Percentiles rank a stretch among this genome's conserved stretches.
Evolutionary conservation across 2,113 vertebrate species (phyloP).

Genomic region (Alouatta palliata): DNA sequence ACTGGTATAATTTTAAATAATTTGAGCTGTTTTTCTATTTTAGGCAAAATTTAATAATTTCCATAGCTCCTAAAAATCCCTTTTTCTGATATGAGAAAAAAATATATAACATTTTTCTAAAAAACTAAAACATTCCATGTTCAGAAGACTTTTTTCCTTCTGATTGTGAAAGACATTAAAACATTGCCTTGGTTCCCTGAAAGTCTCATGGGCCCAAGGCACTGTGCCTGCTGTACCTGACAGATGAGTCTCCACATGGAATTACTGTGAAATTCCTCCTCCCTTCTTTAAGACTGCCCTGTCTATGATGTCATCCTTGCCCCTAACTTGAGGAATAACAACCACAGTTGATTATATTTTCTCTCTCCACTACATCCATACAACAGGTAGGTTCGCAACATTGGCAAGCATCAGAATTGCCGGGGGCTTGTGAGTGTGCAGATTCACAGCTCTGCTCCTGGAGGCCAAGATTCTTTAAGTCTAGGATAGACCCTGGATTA

Average conservation of each 20-base stretch:
- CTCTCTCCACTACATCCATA: not conserved
- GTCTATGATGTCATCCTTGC: not conserved
- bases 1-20: not conserved
- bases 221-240: not conserved
- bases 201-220: not conserved
- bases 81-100: not conserved
- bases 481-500: not conserved
- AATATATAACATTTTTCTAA: not conserved
- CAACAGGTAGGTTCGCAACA: not conserved
- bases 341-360: not conserved
- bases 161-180: conserved; percentile 11
- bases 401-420: not conserved
- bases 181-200: not conserved
- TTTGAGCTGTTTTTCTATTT: not conserved
- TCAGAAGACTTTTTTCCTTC: not conserved
- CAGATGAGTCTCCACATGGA: not conserved
- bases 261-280: not conserved
- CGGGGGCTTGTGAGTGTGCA: not conserved
- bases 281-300: not conserved
- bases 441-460: not conserved
- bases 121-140: not conserved
- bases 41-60: not conserved
- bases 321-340: not conserved
- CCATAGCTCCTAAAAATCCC: not conserved
- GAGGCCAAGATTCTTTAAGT: not conserved